phyloP scores from a whole-genome alignment of 1,140 invertebrate species.

The Drosophila lacertosa region DNA sequence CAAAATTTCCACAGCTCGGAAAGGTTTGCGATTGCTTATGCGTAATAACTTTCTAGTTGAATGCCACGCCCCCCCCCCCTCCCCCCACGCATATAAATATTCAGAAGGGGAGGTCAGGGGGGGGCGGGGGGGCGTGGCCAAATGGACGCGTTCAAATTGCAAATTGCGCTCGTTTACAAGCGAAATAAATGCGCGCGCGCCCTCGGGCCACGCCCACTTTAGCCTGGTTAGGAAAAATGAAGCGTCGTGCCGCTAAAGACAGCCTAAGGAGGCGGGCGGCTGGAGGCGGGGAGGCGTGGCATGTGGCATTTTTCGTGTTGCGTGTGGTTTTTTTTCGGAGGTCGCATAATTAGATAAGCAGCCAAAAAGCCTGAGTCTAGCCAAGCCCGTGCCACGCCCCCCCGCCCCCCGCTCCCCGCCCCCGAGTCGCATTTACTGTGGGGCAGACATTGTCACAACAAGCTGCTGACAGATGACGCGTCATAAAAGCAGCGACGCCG shows the following conservation, averaged over 20 bases:
- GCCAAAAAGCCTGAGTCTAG: conserved; percentile 50
- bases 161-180: conserved; percentile 77
- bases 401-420: background rate
- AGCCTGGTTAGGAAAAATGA: conserved; percentile 72
- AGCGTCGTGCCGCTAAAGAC: conserved; percentile 72
- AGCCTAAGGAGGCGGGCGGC: conserved; percentile 22
- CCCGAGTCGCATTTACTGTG: background rate
- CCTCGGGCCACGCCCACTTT: conserved; percentile 40
- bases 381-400: conserved; percentile 1
- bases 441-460: conserved; percentile 56
- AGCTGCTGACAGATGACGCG: conserved; percentile 77
- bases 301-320: conserved; percentile 63
- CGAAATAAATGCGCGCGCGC: conserved; percentile 66
- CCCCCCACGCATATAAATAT: conserved; percentile 63
- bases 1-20: no score
- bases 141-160: conserved; percentile 73
- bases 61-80: conserved; percentile 57
- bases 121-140: background rate
- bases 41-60: conserved; percentile 69
- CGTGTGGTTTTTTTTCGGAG: conserved; percentile 64
- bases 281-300: background rate
- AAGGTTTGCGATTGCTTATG: conserved; percentile 22
- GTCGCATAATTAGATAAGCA: conserved; percentile 77
- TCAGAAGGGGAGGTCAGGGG: conserved; percentile 28
- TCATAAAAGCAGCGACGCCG: conserved; percentile 61